Percentiles rank a stretch among this genome's conserved stretches.
phyloP scores from a whole-genome alignment of 2,797 vertebrate species.

The Sebastes nivosus region DNA sequence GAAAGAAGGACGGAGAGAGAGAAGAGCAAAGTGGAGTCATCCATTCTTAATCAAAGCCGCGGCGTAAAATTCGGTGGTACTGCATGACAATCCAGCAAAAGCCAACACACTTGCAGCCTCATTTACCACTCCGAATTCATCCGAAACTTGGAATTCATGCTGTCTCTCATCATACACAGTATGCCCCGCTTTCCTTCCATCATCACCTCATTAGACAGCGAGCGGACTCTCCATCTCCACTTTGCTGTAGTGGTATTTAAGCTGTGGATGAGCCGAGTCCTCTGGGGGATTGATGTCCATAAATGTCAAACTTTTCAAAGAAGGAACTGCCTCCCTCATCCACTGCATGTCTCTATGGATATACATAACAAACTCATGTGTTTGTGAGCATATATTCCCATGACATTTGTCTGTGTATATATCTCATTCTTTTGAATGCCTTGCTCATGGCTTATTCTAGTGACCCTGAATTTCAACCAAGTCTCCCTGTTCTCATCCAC shows the following conservation, averaged over 20 bases:
- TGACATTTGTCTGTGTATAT: background rate
- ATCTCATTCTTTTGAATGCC: background rate
- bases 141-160: slow-evolving; percentile 26
- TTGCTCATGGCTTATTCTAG: background rate
- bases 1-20: slow-evolving; percentile 23
- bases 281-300: slow-evolving; percentile 33
- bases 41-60: slow-evolving; percentile 73
- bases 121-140: background rate
- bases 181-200: slow-evolving; percentile 5
- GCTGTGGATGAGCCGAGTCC: slow-evolving; percentile 26
- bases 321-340: slow-evolving; percentile 12
- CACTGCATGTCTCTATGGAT: background rate
- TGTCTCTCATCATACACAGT: slow-evolving; percentile 29
- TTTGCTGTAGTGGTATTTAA: slow-evolving; percentile 40
- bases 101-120: slow-evolving; percentile 34
- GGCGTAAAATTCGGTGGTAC: slow-evolving; percentile 24
- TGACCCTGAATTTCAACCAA: too few relatives aligned
- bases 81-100: slow-evolving; percentile 39
- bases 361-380: background rate
- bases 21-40: slow-evolving; percentile 47
- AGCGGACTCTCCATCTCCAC: slow-evolving; percentile 27
- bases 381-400: background rate
- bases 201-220: slow-evolving; percentile 50
- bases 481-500: too few relatives aligned
- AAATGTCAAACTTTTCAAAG: slow-evolving; percentile 49